Percentiles rank a stretch among this genome's conserved stretches.
These are phyloP conservation scores for Lepidurus packardi DNA, from an alignment of 1,140 invertebrate species.

Conservation along the genomic window DNA sequence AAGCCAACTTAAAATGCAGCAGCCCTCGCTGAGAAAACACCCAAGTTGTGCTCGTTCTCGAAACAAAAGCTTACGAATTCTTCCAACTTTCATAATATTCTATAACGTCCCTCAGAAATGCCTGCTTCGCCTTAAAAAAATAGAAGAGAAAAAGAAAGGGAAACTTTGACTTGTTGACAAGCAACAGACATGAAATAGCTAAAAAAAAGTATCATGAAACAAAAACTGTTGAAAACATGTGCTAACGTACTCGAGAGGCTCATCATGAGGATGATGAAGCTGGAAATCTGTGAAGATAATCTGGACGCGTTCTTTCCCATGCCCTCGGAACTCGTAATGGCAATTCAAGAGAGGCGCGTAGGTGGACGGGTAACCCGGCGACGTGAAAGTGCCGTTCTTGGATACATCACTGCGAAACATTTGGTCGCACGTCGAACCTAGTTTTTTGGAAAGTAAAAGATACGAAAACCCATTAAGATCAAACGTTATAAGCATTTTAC, in stretches of 20 bases:
- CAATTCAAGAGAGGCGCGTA: slow-evolving; percentile 69
- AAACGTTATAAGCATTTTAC: background rate
- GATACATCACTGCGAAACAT: slow-evolving; percentile 68
- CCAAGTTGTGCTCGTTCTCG: no score
- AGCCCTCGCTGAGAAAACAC: no score
- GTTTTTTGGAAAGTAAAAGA: slow-evolving; percentile 39
- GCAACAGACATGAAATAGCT: background rate
- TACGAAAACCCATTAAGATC: background rate
- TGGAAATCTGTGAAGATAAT: slow-evolving; percentile 66
- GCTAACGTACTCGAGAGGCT: slow-evolving; percentile 56
- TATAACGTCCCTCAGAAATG: background rate
- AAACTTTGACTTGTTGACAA: background rate
- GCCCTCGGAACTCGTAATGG: slow-evolving; percentile 74
- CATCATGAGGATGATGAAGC: slow-evolving; percentile 53
- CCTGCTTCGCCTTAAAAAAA: background rate
- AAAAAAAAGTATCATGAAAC: background rate
- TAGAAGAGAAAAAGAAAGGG: background rate
- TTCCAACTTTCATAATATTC: background rate
- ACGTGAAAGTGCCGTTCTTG: slow-evolving; percentile 71
- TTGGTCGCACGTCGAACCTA: slow-evolving; percentile 69
- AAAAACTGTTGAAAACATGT: background rate
- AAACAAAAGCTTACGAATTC: no score
- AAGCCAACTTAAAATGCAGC: no score
- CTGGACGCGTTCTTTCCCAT: slow-evolving; percentile 68
- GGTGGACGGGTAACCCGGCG: slow-evolving; percentile 66